Evolutionary conservation across 2,888 invertebrate species (phyloP).

Genomic region (Hymenopus coronatus): DNA sequence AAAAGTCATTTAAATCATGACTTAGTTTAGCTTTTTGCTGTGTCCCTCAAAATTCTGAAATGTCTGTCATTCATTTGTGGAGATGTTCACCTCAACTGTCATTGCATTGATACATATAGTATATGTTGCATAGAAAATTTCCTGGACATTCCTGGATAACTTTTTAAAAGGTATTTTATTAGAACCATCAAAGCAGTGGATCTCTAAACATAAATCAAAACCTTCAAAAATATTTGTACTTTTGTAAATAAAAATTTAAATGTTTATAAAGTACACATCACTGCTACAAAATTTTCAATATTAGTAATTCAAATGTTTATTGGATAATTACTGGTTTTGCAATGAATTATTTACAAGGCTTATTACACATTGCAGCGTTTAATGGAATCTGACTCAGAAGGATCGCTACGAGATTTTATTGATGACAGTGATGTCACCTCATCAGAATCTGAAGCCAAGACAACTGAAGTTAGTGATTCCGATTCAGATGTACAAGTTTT

Average conservation of each 20-base stretch:
- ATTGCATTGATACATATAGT: too few species aligned
- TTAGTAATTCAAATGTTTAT: constrained; percentile 27
- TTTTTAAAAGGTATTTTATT: not conserved
- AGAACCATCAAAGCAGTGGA: not conserved
- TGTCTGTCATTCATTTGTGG: too few species aligned
- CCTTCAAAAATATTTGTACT: not conserved
- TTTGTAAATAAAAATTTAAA: not conserved
- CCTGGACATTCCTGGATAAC: too few species aligned
- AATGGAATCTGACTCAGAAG: constrained; percentile 63
- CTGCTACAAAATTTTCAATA: not conserved
- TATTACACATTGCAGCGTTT: constrained; percentile 29
- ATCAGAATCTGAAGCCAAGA: constrained; percentile 47
- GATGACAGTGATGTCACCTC: constrained; percentile 45
- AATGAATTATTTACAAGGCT: not conserved
- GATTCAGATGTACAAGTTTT: constrained; percentile 30
- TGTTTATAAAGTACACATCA: not conserved
- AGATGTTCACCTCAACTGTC: too few species aligned
- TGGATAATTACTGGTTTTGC: not conserved
- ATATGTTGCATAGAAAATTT: too few species aligned
- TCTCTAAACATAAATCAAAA: not conserved
- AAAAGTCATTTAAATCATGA: too few species aligned
- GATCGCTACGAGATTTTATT: constrained; percentile 73
- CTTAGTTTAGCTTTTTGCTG: too few species aligned
- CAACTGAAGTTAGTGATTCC: constrained; percentile 5
- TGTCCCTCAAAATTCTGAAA: too few species aligned